Conservation (phyloP, 2,797 vertebrate species). For the Glossophaga mutica region DNA sequence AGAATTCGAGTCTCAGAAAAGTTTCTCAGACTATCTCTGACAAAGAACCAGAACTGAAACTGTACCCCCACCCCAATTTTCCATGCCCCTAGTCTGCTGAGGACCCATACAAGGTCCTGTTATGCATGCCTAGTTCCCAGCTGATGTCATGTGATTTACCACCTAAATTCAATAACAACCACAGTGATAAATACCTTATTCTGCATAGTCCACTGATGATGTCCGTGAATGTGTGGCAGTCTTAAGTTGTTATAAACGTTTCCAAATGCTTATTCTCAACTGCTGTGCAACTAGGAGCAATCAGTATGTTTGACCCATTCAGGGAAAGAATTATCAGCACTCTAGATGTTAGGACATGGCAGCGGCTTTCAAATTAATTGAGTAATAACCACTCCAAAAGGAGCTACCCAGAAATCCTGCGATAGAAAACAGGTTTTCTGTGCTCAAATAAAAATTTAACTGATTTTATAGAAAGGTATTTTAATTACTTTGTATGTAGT, state of each 20-base stretch:
- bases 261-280: not conserved
- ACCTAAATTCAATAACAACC: not conserved
- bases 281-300: not conserved
- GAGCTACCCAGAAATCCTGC: not conserved
- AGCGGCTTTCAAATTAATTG: not conserved
- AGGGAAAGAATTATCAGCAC: not conserved
- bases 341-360: not conserved
- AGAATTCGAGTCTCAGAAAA: not conserved
- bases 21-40: not conserved
- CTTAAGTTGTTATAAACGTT: not conserved
- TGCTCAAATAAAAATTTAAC: not conserved
- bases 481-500: not conserved
- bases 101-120: not conserved
- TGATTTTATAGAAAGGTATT: not conserved
- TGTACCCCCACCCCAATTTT: not conserved
- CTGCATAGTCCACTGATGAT: not conserved
- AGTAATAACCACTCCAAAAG: not conserved
- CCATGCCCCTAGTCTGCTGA: not conserved
- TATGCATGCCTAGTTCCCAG: not conserved
- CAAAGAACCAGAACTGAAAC: not conserved
- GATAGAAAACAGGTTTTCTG: not conserved
- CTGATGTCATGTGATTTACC: not conserved
- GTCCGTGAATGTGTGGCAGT: not conserved
- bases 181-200: not conserved
- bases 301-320: not conserved